A percentile compares a stretch with the other conserved stretches of the same genome.
Evolutionary conservation across 2,797 vertebrate species (phyloP).

Genomic region (Chrosomus eos): DNA sequence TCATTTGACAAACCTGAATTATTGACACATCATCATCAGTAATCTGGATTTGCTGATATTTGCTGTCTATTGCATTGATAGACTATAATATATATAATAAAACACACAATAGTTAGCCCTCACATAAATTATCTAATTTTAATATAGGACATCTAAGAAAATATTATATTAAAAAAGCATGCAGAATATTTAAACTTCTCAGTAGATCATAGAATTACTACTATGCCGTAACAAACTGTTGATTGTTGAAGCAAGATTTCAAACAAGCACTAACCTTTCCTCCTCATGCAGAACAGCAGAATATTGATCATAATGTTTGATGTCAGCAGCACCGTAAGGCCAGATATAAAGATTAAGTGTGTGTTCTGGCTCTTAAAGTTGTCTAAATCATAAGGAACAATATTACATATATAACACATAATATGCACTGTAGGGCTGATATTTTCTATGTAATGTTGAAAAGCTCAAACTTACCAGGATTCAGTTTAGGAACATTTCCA

Average conservation of each 20-base stretch:
- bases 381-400: conserved; percentile 19
- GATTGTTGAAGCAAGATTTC: neutral
- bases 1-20: conserved; percentile 4
- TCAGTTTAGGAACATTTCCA: neutral
- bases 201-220: neutral
- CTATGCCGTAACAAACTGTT: neutral
- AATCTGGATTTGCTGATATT: neutral
- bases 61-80: neutral
- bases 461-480: neutral
- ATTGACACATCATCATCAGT: conserved; percentile 7
- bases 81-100: neutral
- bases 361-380: neutral
- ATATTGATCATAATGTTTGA: conserved; percentile 27
- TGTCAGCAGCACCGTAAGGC: neutral
- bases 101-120: neutral
- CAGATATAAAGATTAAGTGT: neutral
- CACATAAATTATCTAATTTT: neutral
- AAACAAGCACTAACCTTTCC: neutral
- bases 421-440: no score
- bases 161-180: neutral
- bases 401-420: neutral
- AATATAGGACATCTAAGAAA: neutral
- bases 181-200: neutral
- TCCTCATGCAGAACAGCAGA: conserved; percentile 13
- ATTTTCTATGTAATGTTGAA: neutral